A percentile compares a stretch with the other conserved stretches of the same genome.
Evolutionary conservation across 2,888 invertebrate genomes (phyloP).

Genomic region (Apomyelois bistriatella): DNA sequence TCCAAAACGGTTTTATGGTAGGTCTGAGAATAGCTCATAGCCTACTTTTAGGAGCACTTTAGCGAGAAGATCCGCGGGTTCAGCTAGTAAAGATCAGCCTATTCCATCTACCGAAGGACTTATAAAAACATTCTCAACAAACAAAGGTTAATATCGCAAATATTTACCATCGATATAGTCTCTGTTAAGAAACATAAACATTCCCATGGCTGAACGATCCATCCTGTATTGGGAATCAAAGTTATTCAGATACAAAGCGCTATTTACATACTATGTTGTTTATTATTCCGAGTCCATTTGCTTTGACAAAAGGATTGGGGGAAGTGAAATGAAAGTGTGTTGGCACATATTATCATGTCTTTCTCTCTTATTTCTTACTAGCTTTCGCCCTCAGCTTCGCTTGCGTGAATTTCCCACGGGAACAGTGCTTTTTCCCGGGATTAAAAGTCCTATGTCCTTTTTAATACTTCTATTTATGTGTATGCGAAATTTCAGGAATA

Average conservation of each 20-base stretch:
- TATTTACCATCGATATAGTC: background rate
- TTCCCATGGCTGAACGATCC: background rate
- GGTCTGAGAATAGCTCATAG: too few relatives aligned
- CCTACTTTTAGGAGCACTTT: too few relatives aligned
- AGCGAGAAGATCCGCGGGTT: too few relatives aligned
- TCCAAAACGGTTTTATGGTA: too few relatives aligned
- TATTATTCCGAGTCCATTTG: conserved; percentile 7
- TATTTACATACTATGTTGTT: conserved; percentile 5
- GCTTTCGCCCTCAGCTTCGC: too few relatives aligned
- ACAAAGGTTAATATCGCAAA: conserved; percentile 5
- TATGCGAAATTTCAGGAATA: too few relatives aligned
- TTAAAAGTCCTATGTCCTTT: too few relatives aligned
- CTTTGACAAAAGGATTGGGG: background rate
- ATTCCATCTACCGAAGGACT: background rate
- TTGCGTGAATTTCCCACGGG: too few relatives aligned
- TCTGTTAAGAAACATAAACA: background rate
- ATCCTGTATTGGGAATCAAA: background rate
- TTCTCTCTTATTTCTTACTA: too few relatives aligned
- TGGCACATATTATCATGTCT: background rate
- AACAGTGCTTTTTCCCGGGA: too few relatives aligned
- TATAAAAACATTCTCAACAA: background rate
- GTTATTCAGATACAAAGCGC: background rate
- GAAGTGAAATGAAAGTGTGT: background rate
- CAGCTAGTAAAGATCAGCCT: too few relatives aligned
- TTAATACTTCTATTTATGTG: too few relatives aligned